Evolutionary conservation across 1,140 invertebrate genomes (phyloP).

Genomic region (Frieseomelitta varia): DNA sequence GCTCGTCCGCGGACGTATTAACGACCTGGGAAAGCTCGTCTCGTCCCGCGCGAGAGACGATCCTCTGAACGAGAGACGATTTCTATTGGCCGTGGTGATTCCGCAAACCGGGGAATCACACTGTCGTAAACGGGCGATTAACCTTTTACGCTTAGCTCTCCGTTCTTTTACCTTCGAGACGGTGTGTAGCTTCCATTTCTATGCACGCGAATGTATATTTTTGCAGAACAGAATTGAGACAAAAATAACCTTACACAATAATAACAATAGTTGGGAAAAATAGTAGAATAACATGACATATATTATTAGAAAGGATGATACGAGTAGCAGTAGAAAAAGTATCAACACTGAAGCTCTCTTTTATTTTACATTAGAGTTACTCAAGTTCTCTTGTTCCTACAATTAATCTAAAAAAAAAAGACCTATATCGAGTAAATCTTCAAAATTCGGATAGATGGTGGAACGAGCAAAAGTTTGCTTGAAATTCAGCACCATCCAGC

Average conservation of each 20-base stretch:
- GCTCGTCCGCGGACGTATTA: conserved; percentile 50
- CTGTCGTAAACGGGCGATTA: conserved; percentile 30
- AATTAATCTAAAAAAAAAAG: background rate
- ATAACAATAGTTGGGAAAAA: too few species aligned
- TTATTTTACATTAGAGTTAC: too few species aligned
- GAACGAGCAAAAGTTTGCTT: background rate
- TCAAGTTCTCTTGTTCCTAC: background rate
- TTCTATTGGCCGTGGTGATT: background rate
- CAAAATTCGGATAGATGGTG: background rate
- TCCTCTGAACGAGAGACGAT: background rate
- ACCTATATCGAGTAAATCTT: background rate
- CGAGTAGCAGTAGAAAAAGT: background rate
- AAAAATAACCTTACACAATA: too few species aligned
- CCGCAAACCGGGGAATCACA: conserved; percentile 1
- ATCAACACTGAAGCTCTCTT: too few species aligned
- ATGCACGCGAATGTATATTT: background rate
- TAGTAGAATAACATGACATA: too few species aligned
- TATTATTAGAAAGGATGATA: too few species aligned
- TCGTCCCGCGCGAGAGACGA: background rate
- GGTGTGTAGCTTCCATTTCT: background rate
- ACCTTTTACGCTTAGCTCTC: conserved; percentile 13
- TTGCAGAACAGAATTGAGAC: too few species aligned
- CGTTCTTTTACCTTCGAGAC: background rate
- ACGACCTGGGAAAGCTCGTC: conserved; percentile 55
- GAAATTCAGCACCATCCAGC: background rate